Evolutionary conservation across 2,113 vertebrate genomes (phyloP), one percentile per base, ranked within the genome.

Genomic region (Collichthys lucidus): DNA sequence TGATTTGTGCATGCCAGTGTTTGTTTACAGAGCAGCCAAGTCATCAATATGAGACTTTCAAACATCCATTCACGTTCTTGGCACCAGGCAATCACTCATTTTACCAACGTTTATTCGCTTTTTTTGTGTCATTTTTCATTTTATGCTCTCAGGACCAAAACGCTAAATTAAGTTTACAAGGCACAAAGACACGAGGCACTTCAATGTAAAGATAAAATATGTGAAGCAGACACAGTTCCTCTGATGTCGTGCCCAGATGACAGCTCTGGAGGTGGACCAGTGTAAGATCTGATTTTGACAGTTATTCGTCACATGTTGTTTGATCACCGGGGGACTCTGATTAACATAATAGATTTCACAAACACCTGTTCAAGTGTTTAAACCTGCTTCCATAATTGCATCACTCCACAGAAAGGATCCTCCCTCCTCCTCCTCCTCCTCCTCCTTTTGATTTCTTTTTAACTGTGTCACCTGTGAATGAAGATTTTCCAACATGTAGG

Each of bases 311-410:
- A 78, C 85, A 86, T 86, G 86, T 47, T 75, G 82, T 84, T 80
- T 66, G 77, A 24, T 84, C 80, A 81, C 66, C 70, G 65, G 35
- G 74, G 31, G 35, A 60, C 66, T 80, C 47, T 77, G 55, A 90
- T 91, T 87, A 86, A 76, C 83, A 88, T 82, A 79, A 77, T 76
- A 73, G 16, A 57, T 73, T 85, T 87, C 81, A 74, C 72, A 63
- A 85, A 90, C 88, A 90, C 84, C 90, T 91, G 88, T 91, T 88
- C 84, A 79, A 55, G 71, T 68, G 73, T 79, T 77, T 50, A 55
- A 74, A 79, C 70, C 77, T 57, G 42, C 73, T 55, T 79, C 49
- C 46, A 75, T 26, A 61, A 40, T 47, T 44, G 56, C 73, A 77
- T 74, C 63, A 57, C 29, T 79, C 61, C 52, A 24, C 71, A 84